Conservation (phyloP, 2,797 vertebrate genomes). For the Coranthus polyacanthus region DNA sequence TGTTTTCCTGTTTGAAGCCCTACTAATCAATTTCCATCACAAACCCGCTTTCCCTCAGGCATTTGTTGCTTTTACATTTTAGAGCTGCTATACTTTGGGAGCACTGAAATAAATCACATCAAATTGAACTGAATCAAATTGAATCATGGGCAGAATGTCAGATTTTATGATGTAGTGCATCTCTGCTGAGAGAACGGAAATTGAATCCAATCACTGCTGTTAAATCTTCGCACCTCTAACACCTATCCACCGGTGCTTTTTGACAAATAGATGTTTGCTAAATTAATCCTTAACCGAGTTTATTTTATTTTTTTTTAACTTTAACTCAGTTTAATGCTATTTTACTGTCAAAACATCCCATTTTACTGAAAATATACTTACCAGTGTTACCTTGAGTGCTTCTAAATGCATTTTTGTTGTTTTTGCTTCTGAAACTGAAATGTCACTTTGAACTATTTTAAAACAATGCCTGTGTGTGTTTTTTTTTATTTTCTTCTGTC, state of each 20-base stretch:
- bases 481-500: not conserved
- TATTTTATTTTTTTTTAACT: not conserved
- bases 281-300: constrained; percentile 12
- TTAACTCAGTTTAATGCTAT: no score
- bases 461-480: no score
- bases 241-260: constrained; percentile 8
- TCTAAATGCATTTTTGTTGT: no score
- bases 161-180: constrained; percentile 36
- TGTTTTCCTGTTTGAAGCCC: constrained; percentile 43
- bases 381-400: no score
- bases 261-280: constrained; percentile 8
- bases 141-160: constrained; percentile 55
- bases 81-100: constrained; percentile 23
- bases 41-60: constrained; percentile 35
- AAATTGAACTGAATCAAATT: constrained; percentile 45
- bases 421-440: no score
- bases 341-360: not conserved
- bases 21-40: constrained; percentile 57
- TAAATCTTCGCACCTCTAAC: constrained; percentile 29
- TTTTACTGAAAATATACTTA: not conserved
- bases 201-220: constrained; percentile 15
- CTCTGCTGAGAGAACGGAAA: constrained; percentile 28
- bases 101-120: constrained; percentile 43
- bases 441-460: no score
- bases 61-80: constrained; percentile 44